Percentiles rank a stretch among this genome's conserved stretches.
Evolutionary conservation across 2,797 vertebrate species (phyloP).

Genomic region (Poecilia velifera): DNA sequence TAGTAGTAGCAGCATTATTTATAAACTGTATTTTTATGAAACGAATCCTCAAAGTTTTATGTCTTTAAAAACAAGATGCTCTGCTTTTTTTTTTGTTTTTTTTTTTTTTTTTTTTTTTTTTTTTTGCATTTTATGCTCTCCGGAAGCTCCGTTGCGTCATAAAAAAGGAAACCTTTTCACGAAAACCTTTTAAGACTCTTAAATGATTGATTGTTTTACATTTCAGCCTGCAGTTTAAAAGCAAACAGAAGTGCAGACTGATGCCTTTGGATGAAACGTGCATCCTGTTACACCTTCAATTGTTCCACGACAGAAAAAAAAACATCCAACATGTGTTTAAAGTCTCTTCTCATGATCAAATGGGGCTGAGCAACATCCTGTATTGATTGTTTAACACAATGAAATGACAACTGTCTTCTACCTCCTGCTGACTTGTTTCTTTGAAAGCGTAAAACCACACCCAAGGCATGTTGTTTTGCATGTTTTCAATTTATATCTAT

Average conservation of each 20-base stretch:
- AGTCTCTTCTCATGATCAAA: constrained; percentile 9
- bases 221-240: neutral
- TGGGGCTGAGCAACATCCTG: constrained; percentile 17
- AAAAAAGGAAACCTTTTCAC: neutral
- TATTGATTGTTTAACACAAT: constrained; percentile 4
- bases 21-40: neutral
- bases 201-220: neutral
- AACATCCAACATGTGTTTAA: constrained; percentile 12
- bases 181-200: neutral
- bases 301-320: neutral
- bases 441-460: neutral
- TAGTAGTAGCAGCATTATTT: neutral
- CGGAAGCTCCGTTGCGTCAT: neutral
- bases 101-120: no score
- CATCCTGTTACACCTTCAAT: constrained; percentile 3
- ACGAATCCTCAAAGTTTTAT: neutral
- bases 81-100: neutral
- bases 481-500: neutral
- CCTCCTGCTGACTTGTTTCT: neutral
- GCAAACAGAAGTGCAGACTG: neutral
- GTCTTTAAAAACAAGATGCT: neutral
- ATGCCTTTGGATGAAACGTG: constrained; percentile 1
- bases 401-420: neutral
- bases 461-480: neutral
- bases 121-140: neutral